These are phyloP conservation scores for Hippocampus zosterae DNA, from an alignment of 2,113 vertebrate genomes.

Conservation along the genomic window DNA sequence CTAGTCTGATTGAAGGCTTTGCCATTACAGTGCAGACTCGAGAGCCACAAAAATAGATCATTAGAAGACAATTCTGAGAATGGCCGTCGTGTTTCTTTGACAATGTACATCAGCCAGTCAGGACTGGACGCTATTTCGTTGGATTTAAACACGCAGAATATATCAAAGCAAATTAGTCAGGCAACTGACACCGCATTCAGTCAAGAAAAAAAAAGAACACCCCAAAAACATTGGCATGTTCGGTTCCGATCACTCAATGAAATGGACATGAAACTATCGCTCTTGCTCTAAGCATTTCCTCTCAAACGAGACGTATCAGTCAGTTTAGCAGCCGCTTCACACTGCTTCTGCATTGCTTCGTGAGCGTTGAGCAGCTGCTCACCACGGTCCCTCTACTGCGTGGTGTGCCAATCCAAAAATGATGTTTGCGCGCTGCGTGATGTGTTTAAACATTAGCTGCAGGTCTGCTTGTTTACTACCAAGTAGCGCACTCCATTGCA, in stretches of 20 bases:
- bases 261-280: neutral
- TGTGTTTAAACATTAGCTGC: too few species aligned
- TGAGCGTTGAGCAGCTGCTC: too few species aligned
- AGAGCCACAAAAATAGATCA: slow-evolving; percentile 40
- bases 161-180: neutral
- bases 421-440: neutral
- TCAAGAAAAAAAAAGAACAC: too few species aligned
- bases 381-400: neutral
- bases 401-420: neutral
- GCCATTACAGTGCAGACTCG: slow-evolving; percentile 26
- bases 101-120: neutral
- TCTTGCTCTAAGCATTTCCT: neutral
- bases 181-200: too few species aligned
- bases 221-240: neutral
- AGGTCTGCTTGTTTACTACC: too few species aligned
- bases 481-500: too few species aligned
- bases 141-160: neutral
- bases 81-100: neutral
- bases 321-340: neutral
- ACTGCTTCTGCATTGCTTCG: neutral
- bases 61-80: slow-evolving; percentile 25
- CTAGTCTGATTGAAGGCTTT: slow-evolving; percentile 50
- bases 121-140: neutral
- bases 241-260: neutral
- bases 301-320: neutral